Evolutionary conservation across 2,797 vertebrate genomes (phyloP), one percentile per base, ranked within the genome.

Genomic region (Oreonectes daqikongensis): DNA sequence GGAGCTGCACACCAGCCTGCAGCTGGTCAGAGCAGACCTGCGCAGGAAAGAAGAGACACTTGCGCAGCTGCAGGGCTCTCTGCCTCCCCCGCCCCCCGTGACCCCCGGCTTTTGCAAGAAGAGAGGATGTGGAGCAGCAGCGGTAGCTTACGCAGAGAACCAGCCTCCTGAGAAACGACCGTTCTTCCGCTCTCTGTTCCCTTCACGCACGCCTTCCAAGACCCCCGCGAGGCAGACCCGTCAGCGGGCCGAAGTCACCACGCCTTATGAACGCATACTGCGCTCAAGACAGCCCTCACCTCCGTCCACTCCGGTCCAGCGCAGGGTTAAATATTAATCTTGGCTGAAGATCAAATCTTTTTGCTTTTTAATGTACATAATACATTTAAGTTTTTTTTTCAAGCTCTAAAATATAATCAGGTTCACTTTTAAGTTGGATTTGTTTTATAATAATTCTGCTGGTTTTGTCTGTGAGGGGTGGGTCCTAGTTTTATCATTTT

Each of bases 1-100:
- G 85, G 97, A 99, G 85, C 93, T 99, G n/a, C 96, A 98, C 85
- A 99, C 96, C 24, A 93, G 94, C 83, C 92, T 99, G 90, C 88
- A 90, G 81, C 87, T 99, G 78, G 93, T 99, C 48, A 98, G 96
- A 89, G 91, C 96, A n/a, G 96, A 98, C 72, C 86, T 99, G 69
- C 91, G 92, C 79, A 94, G 91, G 81, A 97, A 97, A 85, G 94
- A 91, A 0, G 91, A 94, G 64, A 92, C 89, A 75, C 93, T 96
- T n/a, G 90, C 92, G 0, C 93, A 94, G 77, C 90, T 91, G 26
- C 93, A 95, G 84, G 83, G 84, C 0, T 60, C 84, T 9, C 83
- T 79, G 0, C 70, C 88, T 11, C 75, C 84, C 40, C 81, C 5
- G 40, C 1, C 82, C 0, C 30, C 80, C 14, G 4, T 48, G 26